These are phyloP conservation scores for Nematostella vectensis DNA, from an alignment of 92 coral and sea anemone species.

Conservation along the genomic window DNA sequence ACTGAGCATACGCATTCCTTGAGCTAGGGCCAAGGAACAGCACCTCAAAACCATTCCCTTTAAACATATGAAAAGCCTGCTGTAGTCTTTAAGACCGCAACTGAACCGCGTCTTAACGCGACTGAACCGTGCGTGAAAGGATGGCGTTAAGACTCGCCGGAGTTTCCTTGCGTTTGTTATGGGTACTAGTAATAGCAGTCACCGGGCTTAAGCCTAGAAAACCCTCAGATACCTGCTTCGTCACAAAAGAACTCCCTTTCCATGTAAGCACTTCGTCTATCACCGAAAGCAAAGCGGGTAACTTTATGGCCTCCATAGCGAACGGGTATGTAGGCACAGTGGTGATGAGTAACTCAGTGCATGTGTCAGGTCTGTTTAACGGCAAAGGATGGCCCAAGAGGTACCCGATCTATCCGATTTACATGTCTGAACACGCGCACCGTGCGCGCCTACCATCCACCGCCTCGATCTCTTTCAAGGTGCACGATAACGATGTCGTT, in stretches of 20 bases:
- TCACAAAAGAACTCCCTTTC: constrained; percentile 42
- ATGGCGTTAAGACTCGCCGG: no score
- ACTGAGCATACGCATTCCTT: no score
- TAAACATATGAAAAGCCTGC: no score
- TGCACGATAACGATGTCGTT: constrained; percentile 2
- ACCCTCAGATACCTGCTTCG: constrained; percentile 52
- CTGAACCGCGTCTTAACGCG: no score
- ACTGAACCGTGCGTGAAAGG: no score
- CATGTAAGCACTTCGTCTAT: constrained; percentile 36
- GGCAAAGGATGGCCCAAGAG: constrained; percentile 54
- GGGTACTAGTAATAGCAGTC: no score
- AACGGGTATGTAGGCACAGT: constrained; percentile 76
- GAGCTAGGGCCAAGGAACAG: no score
- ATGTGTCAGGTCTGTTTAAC: constrained; percentile 62
- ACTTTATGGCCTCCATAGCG: constrained; percentile 74
- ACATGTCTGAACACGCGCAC: constrained; percentile 55
- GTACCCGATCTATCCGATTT: constrained; percentile 54
- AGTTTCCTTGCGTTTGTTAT: no score
- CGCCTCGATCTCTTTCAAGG: constrained; percentile 42
- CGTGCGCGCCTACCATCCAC: constrained; percentile 78
- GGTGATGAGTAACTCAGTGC: constrained; percentile 56
- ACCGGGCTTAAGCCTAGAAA: no score
- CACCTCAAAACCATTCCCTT: no score
- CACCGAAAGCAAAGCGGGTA: constrained; percentile 41
- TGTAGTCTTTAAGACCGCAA: no score